A percentile compares a stretch with the other conserved stretches of the same genome.
phyloP scores from a whole-genome alignment of 2,888 invertebrate species.

The Caenorhabditis japonica region DNA sequence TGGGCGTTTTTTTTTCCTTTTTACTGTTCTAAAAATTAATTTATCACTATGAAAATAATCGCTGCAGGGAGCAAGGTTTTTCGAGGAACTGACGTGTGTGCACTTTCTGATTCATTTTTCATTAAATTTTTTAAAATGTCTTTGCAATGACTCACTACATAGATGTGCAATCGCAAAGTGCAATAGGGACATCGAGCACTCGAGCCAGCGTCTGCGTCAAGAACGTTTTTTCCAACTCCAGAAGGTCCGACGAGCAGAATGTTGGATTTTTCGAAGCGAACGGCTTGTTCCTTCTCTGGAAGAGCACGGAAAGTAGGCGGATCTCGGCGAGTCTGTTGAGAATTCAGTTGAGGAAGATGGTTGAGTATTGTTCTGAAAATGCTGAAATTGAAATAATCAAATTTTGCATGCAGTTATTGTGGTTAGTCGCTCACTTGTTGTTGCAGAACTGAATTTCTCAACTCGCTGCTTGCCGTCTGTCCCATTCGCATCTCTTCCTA shows the following conservation, averaged over 20 bases:
- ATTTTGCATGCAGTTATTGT: neutral
- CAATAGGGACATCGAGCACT: constrained; percentile 93
- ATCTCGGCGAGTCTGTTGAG: constrained; percentile 4
- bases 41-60: no score
- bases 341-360: constrained; percentile 8
- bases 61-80: no score
- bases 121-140: no score
- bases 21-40: no score
- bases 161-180: constrained; percentile 74
- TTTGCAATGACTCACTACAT: no score
- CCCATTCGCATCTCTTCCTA: constrained; percentile 62
- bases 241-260: constrained; percentile 95
- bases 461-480: constrained; percentile 48
- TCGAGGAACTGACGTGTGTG: no score
- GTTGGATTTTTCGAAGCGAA: constrained; percentile 92
- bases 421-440: constrained; percentile 13
- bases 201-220: constrained; percentile 94
- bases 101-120: no score
- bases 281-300: constrained; percentile 63
- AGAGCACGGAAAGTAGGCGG: constrained; percentile 63
- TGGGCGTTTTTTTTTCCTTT: no score
- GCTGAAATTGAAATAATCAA: constrained; percentile 14
- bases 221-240: constrained; percentile 92
- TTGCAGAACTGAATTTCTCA: constrained; percentile 45
- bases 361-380: constrained; percentile 31